Percentiles rank a stretch among this genome's conserved stretches.
Conservation (phyloP, 1,140 invertebrate genomes). For the Drosophila ficusphila region DNA sequence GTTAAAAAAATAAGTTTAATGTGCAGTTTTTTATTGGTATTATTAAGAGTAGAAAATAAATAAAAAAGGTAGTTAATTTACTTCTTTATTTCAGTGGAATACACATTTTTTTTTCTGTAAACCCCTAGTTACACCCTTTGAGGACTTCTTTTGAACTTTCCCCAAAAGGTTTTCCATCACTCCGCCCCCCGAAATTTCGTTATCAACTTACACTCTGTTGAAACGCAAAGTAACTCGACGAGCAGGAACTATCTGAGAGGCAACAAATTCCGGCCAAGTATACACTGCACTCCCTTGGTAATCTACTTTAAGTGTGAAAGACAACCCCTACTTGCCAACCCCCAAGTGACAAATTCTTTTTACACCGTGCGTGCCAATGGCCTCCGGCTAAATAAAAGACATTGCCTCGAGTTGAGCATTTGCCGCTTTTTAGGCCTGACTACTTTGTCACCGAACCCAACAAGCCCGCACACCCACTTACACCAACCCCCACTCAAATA, state of each 20-base stretch:
- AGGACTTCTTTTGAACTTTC: not conserved
- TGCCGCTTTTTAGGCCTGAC: constrained; percentile 55
- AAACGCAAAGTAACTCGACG: constrained; percentile 8
- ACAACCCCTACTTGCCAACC: constrained; percentile 10
- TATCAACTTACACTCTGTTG: constrained; percentile 3
- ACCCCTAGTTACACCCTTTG: not conserved
- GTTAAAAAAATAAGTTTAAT: too few species aligned
- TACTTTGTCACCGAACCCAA: constrained; percentile 34
- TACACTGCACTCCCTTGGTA: constrained; percentile 30
- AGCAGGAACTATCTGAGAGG: constrained; percentile 14
- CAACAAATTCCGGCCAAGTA: constrained; percentile 21
- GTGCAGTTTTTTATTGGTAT: too few species aligned
- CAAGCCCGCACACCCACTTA: not conserved
- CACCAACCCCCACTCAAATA: constrained; percentile 9
- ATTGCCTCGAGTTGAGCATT: constrained; percentile 55
- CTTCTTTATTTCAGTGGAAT: too few species aligned
- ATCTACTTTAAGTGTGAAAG: constrained; percentile 41
- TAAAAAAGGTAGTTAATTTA: too few species aligned
- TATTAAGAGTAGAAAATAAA: too few species aligned
- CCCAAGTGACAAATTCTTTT: constrained; percentile 40
- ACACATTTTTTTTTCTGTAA: too few species aligned
- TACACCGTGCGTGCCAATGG: constrained; percentile 56
- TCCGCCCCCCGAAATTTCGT: not conserved
- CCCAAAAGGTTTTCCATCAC: not conserved
- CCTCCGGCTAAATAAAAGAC: constrained; percentile 55